Conservation (phyloP, 2,888 invertebrate genomes). For the Cordilura impudica region DNA sequence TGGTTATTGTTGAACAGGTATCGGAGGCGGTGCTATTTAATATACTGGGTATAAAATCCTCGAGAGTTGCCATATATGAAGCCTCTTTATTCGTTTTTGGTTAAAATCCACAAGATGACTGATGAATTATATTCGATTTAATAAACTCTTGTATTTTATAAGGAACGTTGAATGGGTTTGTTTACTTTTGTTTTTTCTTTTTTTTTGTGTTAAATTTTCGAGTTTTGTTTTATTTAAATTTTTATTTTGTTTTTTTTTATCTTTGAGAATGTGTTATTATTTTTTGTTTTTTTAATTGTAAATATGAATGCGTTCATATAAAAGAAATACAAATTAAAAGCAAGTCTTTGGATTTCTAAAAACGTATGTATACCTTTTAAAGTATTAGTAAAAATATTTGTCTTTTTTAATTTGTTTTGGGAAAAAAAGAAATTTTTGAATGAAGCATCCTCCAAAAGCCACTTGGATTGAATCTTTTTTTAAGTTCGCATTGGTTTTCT, state of each 20-base stretch:
- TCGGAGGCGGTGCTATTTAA: slow-evolving; percentile 53
- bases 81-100: slow-evolving; percentile 42
- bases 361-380: slow-evolving; percentile 1
- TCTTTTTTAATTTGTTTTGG: slow-evolving; percentile 3
- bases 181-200: slow-evolving; percentile 8
- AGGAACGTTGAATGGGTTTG: slow-evolving; percentile 48
- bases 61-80: slow-evolving; percentile 59
- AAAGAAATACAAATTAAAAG: slow-evolving; percentile 16
- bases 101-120: slow-evolving; percentile 27
- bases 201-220: neutral
- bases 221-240: neutral
- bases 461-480: slow-evolving; percentile 14
- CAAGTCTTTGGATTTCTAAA: slow-evolving; percentile 27
- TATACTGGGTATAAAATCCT: slow-evolving; percentile 53
- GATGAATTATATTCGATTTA: slow-evolving; percentile 2
- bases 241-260: neutral
- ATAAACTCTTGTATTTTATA: slow-evolving; percentile 16
- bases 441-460: slow-evolving; percentile 40
- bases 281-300: slow-evolving; percentile 11
- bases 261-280: neutral
- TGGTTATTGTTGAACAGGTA: slow-evolving; percentile 47
- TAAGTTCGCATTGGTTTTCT: slow-evolving; percentile 15
- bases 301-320: slow-evolving; percentile 6
- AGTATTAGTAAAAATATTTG: neutral
- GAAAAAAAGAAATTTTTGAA: neutral